Evolutionary conservation across 2,113 vertebrate genomes (phyloP), one percentile per base, ranked within the genome.

Genomic region (Hippocampus abdominalis): DNA sequence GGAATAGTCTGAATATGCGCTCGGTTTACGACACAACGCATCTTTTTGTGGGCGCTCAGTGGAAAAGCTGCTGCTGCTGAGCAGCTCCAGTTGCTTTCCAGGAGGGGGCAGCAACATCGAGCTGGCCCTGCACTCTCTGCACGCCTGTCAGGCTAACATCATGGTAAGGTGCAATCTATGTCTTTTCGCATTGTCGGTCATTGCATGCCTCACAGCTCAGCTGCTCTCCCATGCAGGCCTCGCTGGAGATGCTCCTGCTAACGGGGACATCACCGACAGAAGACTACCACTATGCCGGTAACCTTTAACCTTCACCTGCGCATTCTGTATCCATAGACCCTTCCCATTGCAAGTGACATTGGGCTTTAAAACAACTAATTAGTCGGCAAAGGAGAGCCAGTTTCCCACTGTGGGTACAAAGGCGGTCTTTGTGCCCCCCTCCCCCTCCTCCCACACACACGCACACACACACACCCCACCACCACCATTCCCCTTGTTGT

Each of bases 31-130:
- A 15, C 4, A 25, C 54, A 15, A 5, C 6, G 7, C 11, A 5
- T 13, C 23, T 5, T 69, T 15, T 42, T 84, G 51, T 61, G 21
- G 71, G 63, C 70, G 25, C 10, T 3, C 73, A 94, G 93, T 93
- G 81, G 92, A 89, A 72, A 84, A 73, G 79, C 79, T 94, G 81
- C 60, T 94, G 70, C 89, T 87, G 42, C 75, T 94, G 84, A 90
- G 92, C 62, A 90, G 88, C 76, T 94, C 93, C 64, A 90, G 92
- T 59, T 92, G 89, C 12, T 21, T 93, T 39, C 92, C 92, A 83
- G 92, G 91, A 73, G 91, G 93, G 42, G 91, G 91, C 75, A 91
- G 89, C 63, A 94, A 94, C 81, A 81, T 87, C 1, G 93, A 94
- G 79, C 87, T 94, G 71, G 92, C 92, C 2, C 85, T 94, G 65